These are phyloP conservation scores for Peribatodes rhomboidaria DNA, from an alignment of 2,888 invertebrate species.

Conservation along the genomic window DNA sequence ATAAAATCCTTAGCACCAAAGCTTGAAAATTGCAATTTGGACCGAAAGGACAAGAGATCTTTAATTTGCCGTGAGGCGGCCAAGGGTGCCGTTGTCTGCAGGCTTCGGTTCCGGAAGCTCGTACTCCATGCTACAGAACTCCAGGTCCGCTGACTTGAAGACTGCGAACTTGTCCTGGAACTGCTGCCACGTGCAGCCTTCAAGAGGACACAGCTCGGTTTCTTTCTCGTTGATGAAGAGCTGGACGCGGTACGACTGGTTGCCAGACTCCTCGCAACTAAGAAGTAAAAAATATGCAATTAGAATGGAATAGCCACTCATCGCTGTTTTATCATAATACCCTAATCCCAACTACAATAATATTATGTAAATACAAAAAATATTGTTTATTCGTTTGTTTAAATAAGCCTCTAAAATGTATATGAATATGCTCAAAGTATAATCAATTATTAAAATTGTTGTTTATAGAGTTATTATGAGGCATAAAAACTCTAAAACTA, in stretches of 20 bases:
- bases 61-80: too few relatives aligned
- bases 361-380: too few relatives aligned
- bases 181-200: conserved; percentile 72
- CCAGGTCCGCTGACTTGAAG: conserved; percentile 58
- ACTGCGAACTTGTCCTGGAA: conserved; percentile 66
- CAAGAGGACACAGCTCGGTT: conserved; percentile 65
- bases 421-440: too few relatives aligned
- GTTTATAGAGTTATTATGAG: too few relatives aligned
- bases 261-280: conserved; percentile 63
- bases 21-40: conserved; percentile 28
- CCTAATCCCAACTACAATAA: too few relatives aligned
- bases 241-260: conserved; percentile 62
- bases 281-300: conserved; percentile 36
- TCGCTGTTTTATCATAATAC: too few relatives aligned
- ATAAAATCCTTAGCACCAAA: conserved; percentile 17
- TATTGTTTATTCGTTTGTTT: too few relatives aligned
- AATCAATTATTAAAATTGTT: too few relatives aligned
- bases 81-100: conserved; percentile 26
- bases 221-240: conserved; percentile 71
- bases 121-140: conserved; percentile 65
- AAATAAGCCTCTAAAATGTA: too few relatives aligned
- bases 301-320: too few relatives aligned
- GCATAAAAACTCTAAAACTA: too few relatives aligned
- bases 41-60: conserved; percentile 27
- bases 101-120: conserved; percentile 34